Conservation (phyloP, 1,140 invertebrate species). For the Caenorhabditis latens region DNA sequence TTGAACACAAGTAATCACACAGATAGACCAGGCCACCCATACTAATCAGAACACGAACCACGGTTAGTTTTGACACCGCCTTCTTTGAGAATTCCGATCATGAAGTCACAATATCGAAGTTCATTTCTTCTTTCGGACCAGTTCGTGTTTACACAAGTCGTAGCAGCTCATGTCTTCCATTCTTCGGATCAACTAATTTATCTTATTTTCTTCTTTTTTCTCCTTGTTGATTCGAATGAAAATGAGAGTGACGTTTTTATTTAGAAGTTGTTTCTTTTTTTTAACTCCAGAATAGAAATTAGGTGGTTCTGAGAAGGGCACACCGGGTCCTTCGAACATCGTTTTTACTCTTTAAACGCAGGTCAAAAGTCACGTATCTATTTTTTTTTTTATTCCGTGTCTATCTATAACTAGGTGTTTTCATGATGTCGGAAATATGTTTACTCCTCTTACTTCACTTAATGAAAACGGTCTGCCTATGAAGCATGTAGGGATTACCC, state of each 20-base stretch:
- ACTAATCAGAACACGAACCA: too few species aligned
- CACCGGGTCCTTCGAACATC: background rate
- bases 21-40: too few species aligned
- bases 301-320: background rate
- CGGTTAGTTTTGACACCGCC: too few species aligned
- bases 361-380: background rate
- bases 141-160: background rate
- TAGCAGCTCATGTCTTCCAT: background rate
- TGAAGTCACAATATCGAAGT: too few species aligned
- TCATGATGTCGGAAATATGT: background rate
- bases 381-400: background rate
- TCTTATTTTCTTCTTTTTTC: background rate
- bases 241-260: background rate
- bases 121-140: background rate
- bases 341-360: background rate
- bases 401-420: background rate
- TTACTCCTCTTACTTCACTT: background rate
- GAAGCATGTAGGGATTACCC: background rate
- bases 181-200: constrained; percentile 3
- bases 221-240: background rate
- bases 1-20: too few species aligned
- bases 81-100: too few species aligned
- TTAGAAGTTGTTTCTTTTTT: background rate
- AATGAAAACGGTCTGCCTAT: background rate
- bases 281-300: background rate